Evolutionary conservation across 2,113 vertebrate species (phyloP), one percentile per base, ranked within the genome.

Genomic region (Arizona elegans): DNA sequence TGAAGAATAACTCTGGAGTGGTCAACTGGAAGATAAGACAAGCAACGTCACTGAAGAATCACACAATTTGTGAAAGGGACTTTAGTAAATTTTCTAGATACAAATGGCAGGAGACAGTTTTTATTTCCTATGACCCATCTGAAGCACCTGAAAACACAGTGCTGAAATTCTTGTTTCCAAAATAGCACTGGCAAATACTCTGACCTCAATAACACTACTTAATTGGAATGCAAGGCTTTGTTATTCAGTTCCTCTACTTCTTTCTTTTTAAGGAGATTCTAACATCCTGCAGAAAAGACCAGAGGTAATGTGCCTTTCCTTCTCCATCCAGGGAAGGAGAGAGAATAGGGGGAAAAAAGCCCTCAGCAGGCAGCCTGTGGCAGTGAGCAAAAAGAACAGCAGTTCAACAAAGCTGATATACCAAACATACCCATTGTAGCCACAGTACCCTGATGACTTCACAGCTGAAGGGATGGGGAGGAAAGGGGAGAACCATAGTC

Each of bases 1-100:
- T 98, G 95, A 86, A 99, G 97, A 91, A 97, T 92, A 92, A 99
- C 99, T 94, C 99, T 97, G 93, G 98, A 99, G 92, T 99, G 98
- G 96, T 99, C 98, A 96, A 99, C 99, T 99, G 95, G 2, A 87
- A 19, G 24, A 94, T 91, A 33, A 95, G 86, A 15, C 11, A 88
- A 90, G 1, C 19, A 95, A 89, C 1, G n/a, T n/a, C n/a, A 85
- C 24, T 91, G 65, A 95, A 81, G 56, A 1, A 75, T 54, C 24
- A 33, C 2, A 33, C 47, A 21, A 6, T 87, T 62, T n/a, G 38
- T 43, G 8, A 87, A 62, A 38, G 59, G 29, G 17, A 6, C 3
- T 59, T 65, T 91, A 8, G 50, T 70, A 59, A n/a, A 5, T 52
- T n/a, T 90, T 29, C 19, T 12, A 70, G 29, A 52, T 29, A 10